Base-by-base conservation (phyloP, 2,797 vertebrate genomes). In the Sebastes matsubarae region DNA sequence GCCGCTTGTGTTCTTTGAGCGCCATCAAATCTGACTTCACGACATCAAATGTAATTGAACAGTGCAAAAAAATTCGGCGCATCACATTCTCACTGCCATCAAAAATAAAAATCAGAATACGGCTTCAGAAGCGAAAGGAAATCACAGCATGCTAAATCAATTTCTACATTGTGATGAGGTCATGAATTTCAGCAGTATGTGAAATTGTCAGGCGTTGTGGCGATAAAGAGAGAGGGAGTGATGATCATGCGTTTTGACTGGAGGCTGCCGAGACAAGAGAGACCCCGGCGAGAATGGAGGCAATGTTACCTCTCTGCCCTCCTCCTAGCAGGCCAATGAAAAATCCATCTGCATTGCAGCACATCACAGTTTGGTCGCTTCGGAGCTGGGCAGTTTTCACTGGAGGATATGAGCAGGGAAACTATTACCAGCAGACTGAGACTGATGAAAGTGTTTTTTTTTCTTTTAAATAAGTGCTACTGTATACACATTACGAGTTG, bases 261-360 rank as follows among this genome's bases (percentile, higher is more conserved):
- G 88, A 93, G 89, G 85, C 87, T 89, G 88, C 81, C 25, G 84
- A 89, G 82, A 93, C 89, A 88, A 90, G 90, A 89, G 82, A 84
- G 85, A 91, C 85, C 81, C 85, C 42, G 78, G 84, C 36, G 74
- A 88, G 87, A 87, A 90, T 77, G 74, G 79, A 93, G 81, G 82
- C 88, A 81, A 87, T 82, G 91, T 92, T 92, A 85, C 90, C 71
- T 86, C 86, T 90, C 89, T 93, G 89, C 89, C 87, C 85, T 90
- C 82, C 82, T 90, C 82, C 77, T 42, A 67, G 86, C 88, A 91
- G 88, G 82, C 85, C 90, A 87, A 92, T 92, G 90, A 92, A 88
- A 94, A 90, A 92, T 93, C 92, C 86, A 93, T 93, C 93, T 94
- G 92, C 94, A 95, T 90, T 93, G 93, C 93, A 93, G 89, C 91